Conservation (phyloP, 23 tunicate species). For the Oikopleura dioica region DNA sequence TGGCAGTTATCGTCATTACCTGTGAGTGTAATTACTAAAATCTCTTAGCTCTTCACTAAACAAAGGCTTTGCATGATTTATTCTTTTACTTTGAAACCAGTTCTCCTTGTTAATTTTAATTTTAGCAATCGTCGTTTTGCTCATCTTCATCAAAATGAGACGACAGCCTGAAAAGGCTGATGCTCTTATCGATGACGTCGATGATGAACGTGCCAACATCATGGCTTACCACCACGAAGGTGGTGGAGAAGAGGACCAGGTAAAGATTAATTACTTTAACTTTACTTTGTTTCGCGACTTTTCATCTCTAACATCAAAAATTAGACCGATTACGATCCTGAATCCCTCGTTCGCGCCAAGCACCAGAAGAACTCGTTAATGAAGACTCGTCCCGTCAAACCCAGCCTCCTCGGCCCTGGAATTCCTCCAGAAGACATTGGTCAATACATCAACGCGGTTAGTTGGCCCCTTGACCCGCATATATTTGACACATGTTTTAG, state of each 20-base stretch:
- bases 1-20: background rate
- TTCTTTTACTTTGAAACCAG: background rate
- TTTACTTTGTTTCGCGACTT: background rate
- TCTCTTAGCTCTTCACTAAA: too few relatives aligned
- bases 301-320: background rate
- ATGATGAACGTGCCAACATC: constrained; percentile 59
- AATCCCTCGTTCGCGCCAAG: background rate
- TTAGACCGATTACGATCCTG: background rate
- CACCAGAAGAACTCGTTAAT: background rate
- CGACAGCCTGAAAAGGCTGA: background rate
- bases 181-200: constrained; percentile 25
- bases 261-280: constrained; percentile 5
- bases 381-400: background rate
- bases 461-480: too few relatives aligned
- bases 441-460: constrained; percentile 4
- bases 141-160: background rate
- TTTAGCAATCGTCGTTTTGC: background rate
- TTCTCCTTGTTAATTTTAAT: background rate
- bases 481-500: too few relatives aligned
- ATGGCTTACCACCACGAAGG: constrained; percentile 81
- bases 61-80: background rate
- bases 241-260: constrained; percentile 92
- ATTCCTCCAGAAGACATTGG: constrained; percentile 5
- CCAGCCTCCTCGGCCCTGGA: background rate
- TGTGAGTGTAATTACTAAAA: background rate